Base-by-base conservation (phyloP, 2,888 invertebrate genomes). In the Acrocyrtus sp. region DNA sequence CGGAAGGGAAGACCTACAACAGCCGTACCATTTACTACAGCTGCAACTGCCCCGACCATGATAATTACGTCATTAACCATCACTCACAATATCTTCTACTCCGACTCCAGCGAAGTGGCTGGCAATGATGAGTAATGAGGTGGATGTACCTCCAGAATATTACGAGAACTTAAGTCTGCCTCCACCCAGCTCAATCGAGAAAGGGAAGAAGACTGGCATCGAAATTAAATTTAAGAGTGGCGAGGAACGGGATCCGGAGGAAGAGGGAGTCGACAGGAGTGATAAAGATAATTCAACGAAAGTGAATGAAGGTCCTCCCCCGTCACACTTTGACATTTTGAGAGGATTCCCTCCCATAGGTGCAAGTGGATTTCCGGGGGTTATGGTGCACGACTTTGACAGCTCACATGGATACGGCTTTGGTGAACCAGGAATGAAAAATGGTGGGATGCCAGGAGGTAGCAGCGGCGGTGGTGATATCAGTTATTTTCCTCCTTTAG, bases 141-240 rank as follows among this genome's bases (percentile, higher is more conserved):
- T 70, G 2, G 70, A 70, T 19, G 19, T 43, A 3, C 62, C 48
- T 57, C 17, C 57, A n/a, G 61, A 61, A 12, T 61, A 48, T 15
- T 56, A 56, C n/a, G 69, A 61, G 8, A 66, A 24, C 12, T 22
- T 65, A 6, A 65, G 65, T 39, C 48, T 50, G 48, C 2, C 24
- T 17, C 53, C 27, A 26, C 54, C 68, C 2, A 39, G 53, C 8
- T 56, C 60, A 0, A 21, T 50, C 22, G 63, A 57, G 6, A 70
- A 69, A 17, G 22, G 22, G 26, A 60, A 67, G 21, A 69, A 69
- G 15, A 57, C 66, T 4, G 68, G 68, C 29, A 53, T 70, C 6
- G 57, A 70, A 50, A 70, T 70, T 0, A 70, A 70, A 24, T 57
- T 70, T 24, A 70, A 51, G 21, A 70, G 70, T 57, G 70, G 70